Evolutionary conservation across 1,140 invertebrate species (phyloP).

Genomic region (Gryon sp.): DNA sequence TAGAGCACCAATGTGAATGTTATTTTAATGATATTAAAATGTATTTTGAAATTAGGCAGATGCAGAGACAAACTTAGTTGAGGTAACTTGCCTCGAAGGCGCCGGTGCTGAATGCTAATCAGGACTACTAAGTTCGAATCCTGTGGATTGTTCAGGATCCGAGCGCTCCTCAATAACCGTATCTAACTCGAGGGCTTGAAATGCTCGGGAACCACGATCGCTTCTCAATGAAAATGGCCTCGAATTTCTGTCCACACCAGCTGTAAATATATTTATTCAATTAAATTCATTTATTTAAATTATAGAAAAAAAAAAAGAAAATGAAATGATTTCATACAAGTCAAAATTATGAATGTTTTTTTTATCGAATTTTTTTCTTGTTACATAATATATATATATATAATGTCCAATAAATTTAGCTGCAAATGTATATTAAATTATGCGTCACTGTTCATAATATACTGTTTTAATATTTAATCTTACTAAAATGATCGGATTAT

Average conservation of each 20-base stretch:
- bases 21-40: slow-evolving; percentile 6
- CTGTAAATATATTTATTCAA: no score
- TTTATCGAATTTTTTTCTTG: no score
- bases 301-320: no score
- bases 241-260: slow-evolving; percentile 80
- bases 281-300: no score
- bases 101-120: slow-evolving; percentile 76
- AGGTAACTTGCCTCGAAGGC: slow-evolving; percentile 67
- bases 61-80: slow-evolving; percentile 13
- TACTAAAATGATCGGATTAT: background rate
- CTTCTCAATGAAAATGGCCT: slow-evolving; percentile 84
- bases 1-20: slow-evolving; percentile 4
- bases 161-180: slow-evolving; percentile 89
- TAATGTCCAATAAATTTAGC: no score
- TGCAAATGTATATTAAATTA: no score
- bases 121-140: slow-evolving; percentile 74
- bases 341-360: no score
- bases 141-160: slow-evolving; percentile 85
- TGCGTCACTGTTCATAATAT: background rate
- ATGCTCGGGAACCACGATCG: slow-evolving; percentile 83
- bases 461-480: slow-evolving; percentile 9
- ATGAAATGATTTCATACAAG: no score
- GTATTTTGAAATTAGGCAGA: slow-evolving; percentile 21
- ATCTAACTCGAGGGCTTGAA: slow-evolving; percentile 87
- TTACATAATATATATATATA: no score